Base-by-base conservation (phyloP, 2,797 vertebrate species). In the Denticeps clupeoides region DNA sequence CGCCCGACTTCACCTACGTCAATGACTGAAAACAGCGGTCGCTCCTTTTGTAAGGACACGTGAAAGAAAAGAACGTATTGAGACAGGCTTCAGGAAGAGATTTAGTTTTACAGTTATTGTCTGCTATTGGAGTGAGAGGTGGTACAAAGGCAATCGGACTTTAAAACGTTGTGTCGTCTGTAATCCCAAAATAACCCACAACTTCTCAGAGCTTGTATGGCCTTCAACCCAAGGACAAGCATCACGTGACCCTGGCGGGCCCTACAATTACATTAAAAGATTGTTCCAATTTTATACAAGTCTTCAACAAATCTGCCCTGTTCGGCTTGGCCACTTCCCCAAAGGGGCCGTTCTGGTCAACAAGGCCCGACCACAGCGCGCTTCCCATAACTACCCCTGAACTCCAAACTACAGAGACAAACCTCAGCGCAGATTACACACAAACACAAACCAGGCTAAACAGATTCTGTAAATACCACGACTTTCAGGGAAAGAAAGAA, bases 381-480 rank as follows among this genome's bases (percentile, higher is more conserved):
- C 5, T 45, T 40, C 51, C 33, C 49, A 19, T 37, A 50, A 29
- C 32, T 25, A 18, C 15, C 2, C 7, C 26, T 13, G 33, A 50
- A 40, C 16, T 32, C 18, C 32, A 44, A 26, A 43, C 45, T 29
- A 25, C 22, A 19, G 27, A 53, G 24, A 18, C 18, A 53, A 22
- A 25, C 45, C 32, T 43, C 22, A 45, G 28, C 7, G n/a, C 32
- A 49, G 38, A 51, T 37, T 50, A 28, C 16, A 49, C 41, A 51
- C 40, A 62, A 54, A 55, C 49, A 55, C 45, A 24, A 38, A 24
- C 19, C 35, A 28, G 28, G 16, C 41, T 49, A 40, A 24, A 15
- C 23, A 18, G 37, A 27, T 27, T 41, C 49, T 37, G 54, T 47
- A 58, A 47, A 59, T 35, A 46, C 35, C 41, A 55, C 45, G 11